A percentile compares a stretch with the other conserved stretches of the same genome.
Evolutionary conservation across 2,888 invertebrate genomes (phyloP).

Genomic region (Scaptomyza reducta): DNA sequence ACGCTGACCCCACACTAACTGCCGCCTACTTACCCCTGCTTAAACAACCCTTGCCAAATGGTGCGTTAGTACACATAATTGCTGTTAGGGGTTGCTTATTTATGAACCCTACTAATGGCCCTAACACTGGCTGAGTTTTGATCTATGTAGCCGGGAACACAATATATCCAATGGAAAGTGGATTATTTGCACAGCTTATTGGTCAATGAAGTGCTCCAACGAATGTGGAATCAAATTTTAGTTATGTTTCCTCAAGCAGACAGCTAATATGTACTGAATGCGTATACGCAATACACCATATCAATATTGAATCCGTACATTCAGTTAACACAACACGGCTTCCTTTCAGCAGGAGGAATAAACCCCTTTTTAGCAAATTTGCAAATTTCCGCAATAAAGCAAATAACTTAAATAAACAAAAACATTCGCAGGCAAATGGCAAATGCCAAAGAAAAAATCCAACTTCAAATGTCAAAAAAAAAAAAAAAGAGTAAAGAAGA

Average conservation of each 20-base stretch:
- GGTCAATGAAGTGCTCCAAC: constrained; percentile 40
- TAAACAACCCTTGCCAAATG: constrained; percentile 39
- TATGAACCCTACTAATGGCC: constrained; percentile 63
- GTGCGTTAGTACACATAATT: constrained; percentile 66
- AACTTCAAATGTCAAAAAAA: too few species aligned
- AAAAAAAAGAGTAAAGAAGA: constrained; percentile 4
- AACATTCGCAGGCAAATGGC: constrained; percentile 53
- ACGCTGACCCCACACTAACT: constrained; percentile 39
- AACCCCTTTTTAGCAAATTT: constrained; percentile 71
- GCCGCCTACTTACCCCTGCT: not conserved
- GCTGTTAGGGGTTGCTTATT: constrained; percentile 61
- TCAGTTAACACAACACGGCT: not conserved
- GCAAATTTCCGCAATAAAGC: constrained; percentile 77
- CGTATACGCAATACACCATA: constrained; percentile 16
- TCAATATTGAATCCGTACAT: constrained; percentile 44
- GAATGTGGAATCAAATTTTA: constrained; percentile 19
- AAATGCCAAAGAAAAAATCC: constrained; percentile 15
- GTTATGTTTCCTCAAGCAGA: not conserved
- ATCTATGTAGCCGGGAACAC: constrained; percentile 37
- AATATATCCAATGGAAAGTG: constrained; percentile 29
- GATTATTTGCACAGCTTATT: constrained; percentile 55
- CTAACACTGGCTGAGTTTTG: constrained; percentile 39
- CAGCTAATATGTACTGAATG: not conserved
- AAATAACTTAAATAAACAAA: constrained; percentile 74
- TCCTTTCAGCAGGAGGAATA: constrained; percentile 6